Conservation (phyloP, 2,113 vertebrate genomes). For the Bufo gargarizans region DNA sequence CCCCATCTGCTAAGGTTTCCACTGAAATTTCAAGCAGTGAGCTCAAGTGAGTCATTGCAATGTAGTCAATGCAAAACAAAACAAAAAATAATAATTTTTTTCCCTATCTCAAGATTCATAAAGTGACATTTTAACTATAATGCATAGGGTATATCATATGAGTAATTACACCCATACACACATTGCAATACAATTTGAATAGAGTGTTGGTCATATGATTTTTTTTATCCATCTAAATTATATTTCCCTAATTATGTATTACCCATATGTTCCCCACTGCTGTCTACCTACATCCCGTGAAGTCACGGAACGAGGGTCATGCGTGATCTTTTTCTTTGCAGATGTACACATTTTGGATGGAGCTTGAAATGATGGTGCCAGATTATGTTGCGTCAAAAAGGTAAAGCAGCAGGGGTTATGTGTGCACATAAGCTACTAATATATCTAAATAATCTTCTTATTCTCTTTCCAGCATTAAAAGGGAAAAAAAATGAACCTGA, state of each 20-base stretch:
- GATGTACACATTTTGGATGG: not conserved
- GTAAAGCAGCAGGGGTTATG: not conserved
- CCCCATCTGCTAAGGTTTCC: not conserved
- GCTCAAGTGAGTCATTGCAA: not conserved
- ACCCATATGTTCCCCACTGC: not conserved
- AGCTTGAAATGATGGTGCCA: not conserved
- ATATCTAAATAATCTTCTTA: constrained; percentile 43
- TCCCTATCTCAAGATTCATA: no score
- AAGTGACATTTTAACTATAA: no score
- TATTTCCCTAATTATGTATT: not conserved
- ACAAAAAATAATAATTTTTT: not conserved
- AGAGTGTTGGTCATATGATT: not conserved
- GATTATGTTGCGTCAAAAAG: not conserved
- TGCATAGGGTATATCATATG: no score
- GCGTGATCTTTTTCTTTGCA: not conserved
- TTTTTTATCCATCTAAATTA: not conserved
- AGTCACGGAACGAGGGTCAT: not conserved
- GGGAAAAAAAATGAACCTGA: constrained; percentile 27
- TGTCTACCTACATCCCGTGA: not conserved
- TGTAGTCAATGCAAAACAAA: not conserved
- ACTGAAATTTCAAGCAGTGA: not conserved
- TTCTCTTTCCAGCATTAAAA: constrained; percentile 35
- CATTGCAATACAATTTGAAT: not conserved
- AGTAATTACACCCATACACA: no score
- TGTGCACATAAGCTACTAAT: constrained; percentile 12